Conservation (phyloP, 2,113 vertebrate genomes). For the Rhabdomys dilectus region DNA sequence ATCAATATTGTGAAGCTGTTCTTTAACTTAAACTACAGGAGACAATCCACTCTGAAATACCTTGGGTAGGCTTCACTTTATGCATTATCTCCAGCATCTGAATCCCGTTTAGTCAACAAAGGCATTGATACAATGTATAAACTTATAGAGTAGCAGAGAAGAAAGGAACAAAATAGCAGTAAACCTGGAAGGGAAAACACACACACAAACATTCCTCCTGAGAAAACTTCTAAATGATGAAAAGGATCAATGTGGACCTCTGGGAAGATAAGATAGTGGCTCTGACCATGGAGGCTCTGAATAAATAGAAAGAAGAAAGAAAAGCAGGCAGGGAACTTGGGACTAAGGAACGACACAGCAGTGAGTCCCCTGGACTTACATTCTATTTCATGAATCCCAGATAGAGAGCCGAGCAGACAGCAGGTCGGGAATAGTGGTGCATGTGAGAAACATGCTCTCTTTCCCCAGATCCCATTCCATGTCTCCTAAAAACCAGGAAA, state of each 20-base stretch:
- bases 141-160: neutral
- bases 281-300: neutral
- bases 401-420: neutral
- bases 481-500: neutral
- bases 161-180: neutral
- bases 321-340: neutral
- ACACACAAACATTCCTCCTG: neutral
- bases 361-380: neutral
- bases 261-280: neutral
- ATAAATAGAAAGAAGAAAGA: neutral
- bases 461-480: neutral
- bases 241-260: neutral
- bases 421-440: neutral
- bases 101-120: neutral
- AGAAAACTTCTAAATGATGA: neutral
- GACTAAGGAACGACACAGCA: neutral
- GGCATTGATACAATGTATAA: neutral
- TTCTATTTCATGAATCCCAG: neutral
- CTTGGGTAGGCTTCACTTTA: neutral
- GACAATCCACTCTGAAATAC: neutral
- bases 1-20: slow-evolving; percentile 12
- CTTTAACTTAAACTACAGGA: slow-evolving; percentile 55
- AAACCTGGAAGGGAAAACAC: neutral
- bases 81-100: neutral
- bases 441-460: rapidly evolving